Conservation (phyloP, 2,888 invertebrate species). For the Chloromyia formosa region DNA sequence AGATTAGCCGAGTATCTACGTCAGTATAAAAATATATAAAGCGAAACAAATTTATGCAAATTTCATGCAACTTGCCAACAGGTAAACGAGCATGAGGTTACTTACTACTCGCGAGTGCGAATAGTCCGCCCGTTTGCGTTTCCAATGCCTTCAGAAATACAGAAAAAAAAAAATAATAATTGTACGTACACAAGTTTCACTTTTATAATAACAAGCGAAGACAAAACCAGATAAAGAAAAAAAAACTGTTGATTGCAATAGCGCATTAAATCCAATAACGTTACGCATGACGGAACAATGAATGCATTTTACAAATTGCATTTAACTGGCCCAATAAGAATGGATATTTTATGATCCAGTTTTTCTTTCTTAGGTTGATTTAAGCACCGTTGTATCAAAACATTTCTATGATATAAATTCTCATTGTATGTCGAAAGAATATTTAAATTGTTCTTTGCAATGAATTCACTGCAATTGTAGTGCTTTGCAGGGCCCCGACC, state of each 20-base stretch:
- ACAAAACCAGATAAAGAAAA: no score
- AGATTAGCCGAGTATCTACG: no score
- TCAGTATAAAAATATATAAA: not conserved
- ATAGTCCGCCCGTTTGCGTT: not conserved
- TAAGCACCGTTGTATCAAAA: no score
- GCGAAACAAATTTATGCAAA: not conserved
- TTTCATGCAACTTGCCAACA: slow-evolving; percentile 6
- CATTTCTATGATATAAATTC: no score
- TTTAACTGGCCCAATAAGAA: not conserved
- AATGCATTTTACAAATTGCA: slow-evolving; percentile 11
- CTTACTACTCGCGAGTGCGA: not conserved
- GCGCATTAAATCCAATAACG: slow-evolving; percentile 32
- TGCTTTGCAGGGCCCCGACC: no score
- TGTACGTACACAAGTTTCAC: slow-evolving; percentile 26
- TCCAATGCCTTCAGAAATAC: not conserved
- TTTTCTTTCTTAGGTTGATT: no score
- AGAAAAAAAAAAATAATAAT: not conserved
- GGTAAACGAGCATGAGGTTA: slow-evolving; percentile 1
- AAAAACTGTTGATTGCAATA: not conserved
- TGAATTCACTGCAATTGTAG: no score
- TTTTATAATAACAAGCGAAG: slow-evolving; percentile 16
- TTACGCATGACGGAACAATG: slow-evolving; percentile 32
- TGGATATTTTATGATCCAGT: no score
- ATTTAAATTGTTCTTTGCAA: no score
- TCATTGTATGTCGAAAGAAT: no score